Evolutionary conservation across 2,888 invertebrate genomes (phyloP), one percentile per base, ranked within the genome.

Genomic region (Taphrorychus bicolor): DNA sequence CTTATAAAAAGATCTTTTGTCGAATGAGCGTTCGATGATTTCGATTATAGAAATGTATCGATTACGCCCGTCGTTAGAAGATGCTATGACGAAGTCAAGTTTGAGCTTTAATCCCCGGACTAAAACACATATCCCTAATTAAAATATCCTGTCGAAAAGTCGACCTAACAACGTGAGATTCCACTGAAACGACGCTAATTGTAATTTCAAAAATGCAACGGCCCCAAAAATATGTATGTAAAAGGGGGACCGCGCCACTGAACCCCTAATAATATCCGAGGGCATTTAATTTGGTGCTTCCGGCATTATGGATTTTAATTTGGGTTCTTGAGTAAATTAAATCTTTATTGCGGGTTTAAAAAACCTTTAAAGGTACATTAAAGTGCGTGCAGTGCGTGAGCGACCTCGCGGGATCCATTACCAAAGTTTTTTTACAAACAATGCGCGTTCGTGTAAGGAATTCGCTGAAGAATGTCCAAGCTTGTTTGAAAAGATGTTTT

Each of bases 361-460:
- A 59, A 51, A 49, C 19, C n/a, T 51, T 59, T 59, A 59, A 59
- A 59, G 49, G 51, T 48, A 59, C 40, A 59, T 59, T 59, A 49
- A 51, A 24, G 51, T 59, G 51, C 59, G 41, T 40, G 51, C 21
- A 9, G 17, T 40, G 51, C 51, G 45, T 59, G 32, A 19, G 21
- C 58, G 18, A n/a, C 19, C 23, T 5, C 16, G 22, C 41, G 42
- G 19, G 19, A 59, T 22, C 7, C 23, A 49, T 45, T 23, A 53
- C 21, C 0, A 40, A 54, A 32, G 9, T 32, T 32, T n/a, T n/a
- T 24, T 32, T 32, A 32, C 32, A 32, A 3, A 53, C 23, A 53
- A n/a, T 23, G 32, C 24, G 32, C 16, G 7, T 24, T 17, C 23
- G 53, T 23, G 16, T 32, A 24, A 17, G 24, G 16, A 53, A 32